Evolutionary conservation across 2,797 vertebrate genomes (phyloP).

Genomic region (Pteronotus mesoamericanus): DNA sequence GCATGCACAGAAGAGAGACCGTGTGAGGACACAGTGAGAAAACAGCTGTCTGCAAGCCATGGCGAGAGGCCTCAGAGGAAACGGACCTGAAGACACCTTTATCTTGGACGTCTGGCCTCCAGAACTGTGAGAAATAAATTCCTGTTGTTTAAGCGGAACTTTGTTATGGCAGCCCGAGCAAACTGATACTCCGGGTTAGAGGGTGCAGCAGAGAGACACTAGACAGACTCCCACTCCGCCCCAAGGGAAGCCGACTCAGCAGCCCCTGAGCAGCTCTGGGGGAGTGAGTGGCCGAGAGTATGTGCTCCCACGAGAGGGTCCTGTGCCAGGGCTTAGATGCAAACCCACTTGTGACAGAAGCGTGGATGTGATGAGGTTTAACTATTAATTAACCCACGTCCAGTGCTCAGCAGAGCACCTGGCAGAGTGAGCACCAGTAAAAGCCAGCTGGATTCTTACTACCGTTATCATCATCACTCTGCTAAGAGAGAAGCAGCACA

Average conservation of each 20-base stretch:
- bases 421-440: background rate
- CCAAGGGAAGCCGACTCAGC: background rate
- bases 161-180: background rate
- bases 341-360: background rate
- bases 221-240: background rate
- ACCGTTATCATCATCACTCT: background rate
- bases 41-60: rapidly evolving
- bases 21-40: background rate
- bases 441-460: background rate
- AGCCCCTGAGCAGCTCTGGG: background rate
- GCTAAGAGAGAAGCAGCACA: background rate
- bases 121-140: background rate
- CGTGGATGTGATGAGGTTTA: background rate
- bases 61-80: background rate
- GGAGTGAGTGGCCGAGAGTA: background rate
- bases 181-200: background rate
- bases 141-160: background rate
- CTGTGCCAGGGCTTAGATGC: background rate
- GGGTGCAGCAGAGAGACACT: background rate
- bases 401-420: background rate
- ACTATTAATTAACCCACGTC: rapidly evolving
- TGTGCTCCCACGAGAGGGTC: background rate
- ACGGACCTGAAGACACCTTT: background rate
- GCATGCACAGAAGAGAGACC: background rate
- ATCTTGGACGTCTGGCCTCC: background rate